Percentiles rank a stretch among this genome's conserved stretches.
phyloP scores from a whole-genome alignment of 30 jellyfish, hydroid and myxozoan genomes.

The Aurelia sp. region DNA sequence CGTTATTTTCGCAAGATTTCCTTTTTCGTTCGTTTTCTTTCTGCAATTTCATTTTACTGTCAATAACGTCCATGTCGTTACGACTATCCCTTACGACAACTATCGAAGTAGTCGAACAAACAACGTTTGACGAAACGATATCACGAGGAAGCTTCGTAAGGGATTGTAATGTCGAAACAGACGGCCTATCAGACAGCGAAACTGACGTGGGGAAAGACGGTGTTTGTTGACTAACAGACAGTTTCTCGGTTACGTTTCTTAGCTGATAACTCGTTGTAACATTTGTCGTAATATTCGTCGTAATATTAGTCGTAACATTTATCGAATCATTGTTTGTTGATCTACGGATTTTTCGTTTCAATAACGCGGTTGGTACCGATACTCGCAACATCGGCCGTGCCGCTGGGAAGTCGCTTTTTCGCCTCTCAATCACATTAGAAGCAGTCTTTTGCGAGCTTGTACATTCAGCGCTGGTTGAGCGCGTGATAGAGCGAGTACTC shows the following conservation, averaged over 20 bases:
- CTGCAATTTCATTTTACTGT: too few species aligned
- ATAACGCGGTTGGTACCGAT: slow-evolving; percentile 38
- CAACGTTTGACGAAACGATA: not conserved
- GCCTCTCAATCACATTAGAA: not conserved
- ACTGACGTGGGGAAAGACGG: not conserved
- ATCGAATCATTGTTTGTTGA: too few species aligned
- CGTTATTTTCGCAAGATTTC: not conserved
- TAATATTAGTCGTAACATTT: not conserved
- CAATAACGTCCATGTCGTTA: not conserved
- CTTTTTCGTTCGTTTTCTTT: not conserved
- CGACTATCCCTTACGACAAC: not conserved
- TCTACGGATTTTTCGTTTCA: slow-evolving; percentile 19
- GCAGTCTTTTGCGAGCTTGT: not conserved
- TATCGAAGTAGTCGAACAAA: not conserved
- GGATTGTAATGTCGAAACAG: not conserved
- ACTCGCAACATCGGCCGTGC: slow-evolving; percentile 24
- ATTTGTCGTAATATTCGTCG: not conserved
- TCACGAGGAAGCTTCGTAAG: not conserved
- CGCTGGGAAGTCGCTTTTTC: slow-evolving; percentile 19
- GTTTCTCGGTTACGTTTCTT: not conserved
- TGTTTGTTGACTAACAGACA: not conserved
- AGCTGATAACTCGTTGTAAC: not conserved
- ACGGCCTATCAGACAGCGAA: not conserved
- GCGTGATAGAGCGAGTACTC: not conserved
- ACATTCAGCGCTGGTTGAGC: not conserved